These are phyloP conservation scores for Agrilus planipennis DNA, from an alignment of 1,140 invertebrate species.

Conservation along the genomic window DNA sequence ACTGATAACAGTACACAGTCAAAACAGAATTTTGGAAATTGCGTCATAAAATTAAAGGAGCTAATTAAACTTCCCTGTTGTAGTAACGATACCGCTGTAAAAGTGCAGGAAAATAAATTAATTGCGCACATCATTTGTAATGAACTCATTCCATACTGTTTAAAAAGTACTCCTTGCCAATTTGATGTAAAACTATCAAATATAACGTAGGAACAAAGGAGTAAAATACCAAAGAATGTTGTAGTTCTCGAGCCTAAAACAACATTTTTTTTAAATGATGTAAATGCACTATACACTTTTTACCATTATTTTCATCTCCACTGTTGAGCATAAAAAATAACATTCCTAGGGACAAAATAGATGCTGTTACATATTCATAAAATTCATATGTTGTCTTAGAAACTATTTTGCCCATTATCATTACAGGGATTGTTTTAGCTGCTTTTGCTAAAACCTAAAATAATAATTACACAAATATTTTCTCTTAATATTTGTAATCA, in stretches of 20 bases:
- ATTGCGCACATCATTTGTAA: conserved; percentile 98
- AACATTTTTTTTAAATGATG: conserved; percentile 18
- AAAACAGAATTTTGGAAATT: conserved; percentile 66
- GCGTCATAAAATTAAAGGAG: conserved; percentile 62
- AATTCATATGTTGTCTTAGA: conserved; percentile 79
- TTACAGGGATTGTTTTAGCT: conserved; percentile 92
- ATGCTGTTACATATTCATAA: conserved; percentile 87
- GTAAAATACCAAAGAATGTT: conserved; percentile 76
- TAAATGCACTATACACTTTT: conserved; percentile 3
- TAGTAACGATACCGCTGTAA: conserved; percentile 78
- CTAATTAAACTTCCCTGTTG: conserved; percentile 74
- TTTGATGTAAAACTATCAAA: conserved; percentile 98
- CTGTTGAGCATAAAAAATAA: conserved; percentile 76
- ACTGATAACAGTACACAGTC: conserved; percentile 78
- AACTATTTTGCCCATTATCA: conserved; percentile 94
- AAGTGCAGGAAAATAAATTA: conserved; percentile 87
- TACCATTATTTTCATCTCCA: conserved; percentile 30
- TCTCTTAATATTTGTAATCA: conserved; percentile 7
- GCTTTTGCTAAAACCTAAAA: conserved; percentile 85
- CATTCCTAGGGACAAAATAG: conserved; percentile 86
- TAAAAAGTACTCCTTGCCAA: conserved; percentile 91
- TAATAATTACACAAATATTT: neutral
- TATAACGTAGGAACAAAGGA: conserved; percentile 81
- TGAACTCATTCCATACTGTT: conserved; percentile 66
- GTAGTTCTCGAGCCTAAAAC: conserved; percentile 39